Conservation (phyloP, 1,140 invertebrate genomes). For the Wiebesia pumilae region DNA sequence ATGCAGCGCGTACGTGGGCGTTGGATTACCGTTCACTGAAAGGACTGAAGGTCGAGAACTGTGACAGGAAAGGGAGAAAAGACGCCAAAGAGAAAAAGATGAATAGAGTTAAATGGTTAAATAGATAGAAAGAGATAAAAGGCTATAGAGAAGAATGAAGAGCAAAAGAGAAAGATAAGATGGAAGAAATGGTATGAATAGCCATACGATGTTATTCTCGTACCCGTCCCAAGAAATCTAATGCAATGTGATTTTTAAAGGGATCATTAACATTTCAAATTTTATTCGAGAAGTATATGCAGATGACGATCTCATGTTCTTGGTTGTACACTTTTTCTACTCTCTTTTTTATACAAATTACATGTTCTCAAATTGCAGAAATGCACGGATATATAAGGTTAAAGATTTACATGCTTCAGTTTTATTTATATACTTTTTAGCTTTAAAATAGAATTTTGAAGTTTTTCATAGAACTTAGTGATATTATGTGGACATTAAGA, state of each 20-base stretch:
- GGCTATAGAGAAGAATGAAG: background rate
- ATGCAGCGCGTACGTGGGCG: slow-evolving; percentile 61
- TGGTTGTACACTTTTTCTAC: background rate
- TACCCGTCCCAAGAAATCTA: slow-evolving; percentile 48
- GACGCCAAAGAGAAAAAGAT: background rate
- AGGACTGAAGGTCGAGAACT: background rate
- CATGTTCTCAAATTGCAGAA: background rate
- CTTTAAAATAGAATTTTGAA: background rate
- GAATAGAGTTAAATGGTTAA: background rate
- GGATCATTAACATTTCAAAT: slow-evolving; percentile 56
- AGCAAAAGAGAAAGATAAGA: background rate
- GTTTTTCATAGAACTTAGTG: slow-evolving; percentile 14
- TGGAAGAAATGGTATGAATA: background rate
- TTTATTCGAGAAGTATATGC: slow-evolving; percentile 54
- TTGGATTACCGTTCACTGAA: slow-evolving; percentile 60
- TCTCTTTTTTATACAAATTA: background rate
- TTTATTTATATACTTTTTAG: background rate
- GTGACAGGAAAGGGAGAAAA: background rate
- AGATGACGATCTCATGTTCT: background rate
- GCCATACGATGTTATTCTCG: slow-evolving; percentile 50
- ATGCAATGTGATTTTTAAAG: slow-evolving; percentile 61
- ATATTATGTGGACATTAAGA: background rate
- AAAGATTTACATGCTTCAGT: background rate
- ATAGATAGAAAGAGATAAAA: background rate
- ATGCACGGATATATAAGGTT: background rate